A percentile compares a stretch with the other conserved stretches of the same genome.
Evolutionary conservation across 2,113 vertebrate species (phyloP).

Genomic region (Cebidichthys violaceus): DNA sequence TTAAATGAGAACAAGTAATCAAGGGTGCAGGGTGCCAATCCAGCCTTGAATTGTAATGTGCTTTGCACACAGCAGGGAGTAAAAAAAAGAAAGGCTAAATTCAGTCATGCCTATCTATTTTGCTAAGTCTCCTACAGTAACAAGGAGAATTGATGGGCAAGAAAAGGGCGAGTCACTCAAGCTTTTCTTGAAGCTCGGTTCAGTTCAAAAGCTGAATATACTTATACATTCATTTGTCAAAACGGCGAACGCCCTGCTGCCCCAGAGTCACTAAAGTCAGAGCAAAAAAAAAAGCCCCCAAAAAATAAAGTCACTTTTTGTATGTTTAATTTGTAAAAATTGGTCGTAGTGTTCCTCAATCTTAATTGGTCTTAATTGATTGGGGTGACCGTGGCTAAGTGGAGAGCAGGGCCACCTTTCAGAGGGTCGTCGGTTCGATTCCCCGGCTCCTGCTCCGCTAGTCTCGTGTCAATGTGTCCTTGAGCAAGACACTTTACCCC

Average conservation of each 20-base stretch:
- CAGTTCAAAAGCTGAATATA: slow-evolving; percentile 6
- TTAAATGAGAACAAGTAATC: slow-evolving; percentile 55
- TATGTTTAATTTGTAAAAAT: too few relatives aligned
- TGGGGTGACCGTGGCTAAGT: too few relatives aligned
- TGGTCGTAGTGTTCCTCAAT: not conserved
- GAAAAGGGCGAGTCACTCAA: slow-evolving; percentile 50
- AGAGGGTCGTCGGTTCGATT: too few relatives aligned
- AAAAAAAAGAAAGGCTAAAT: slow-evolving; percentile 43
- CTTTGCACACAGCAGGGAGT: slow-evolving; percentile 28
- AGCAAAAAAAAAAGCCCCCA: not conserved
- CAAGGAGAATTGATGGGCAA: slow-evolving; percentile 8
- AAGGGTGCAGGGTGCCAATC: slow-evolving; percentile 39
- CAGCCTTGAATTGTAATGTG: slow-evolving; percentile 57
- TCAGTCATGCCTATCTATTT: slow-evolving; percentile 9
- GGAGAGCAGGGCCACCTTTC: too few relatives aligned
- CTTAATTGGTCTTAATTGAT: too few relatives aligned
- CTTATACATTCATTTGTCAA: not conserved
- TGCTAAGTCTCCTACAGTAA: slow-evolving; percentile 50
- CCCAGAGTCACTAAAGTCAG: not conserved
- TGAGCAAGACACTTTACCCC: too few relatives aligned
- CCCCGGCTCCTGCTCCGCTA: too few relatives aligned
- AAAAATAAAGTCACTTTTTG: not conserved
- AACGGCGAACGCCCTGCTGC: not conserved
- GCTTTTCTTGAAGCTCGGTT: slow-evolving; percentile 21
- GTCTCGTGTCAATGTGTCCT: too few relatives aligned